These are phyloP conservation scores for Mesoclemmys tuberculata DNA, from an alignment of 2,113 vertebrate genomes.

Conservation along the genomic window DNA sequence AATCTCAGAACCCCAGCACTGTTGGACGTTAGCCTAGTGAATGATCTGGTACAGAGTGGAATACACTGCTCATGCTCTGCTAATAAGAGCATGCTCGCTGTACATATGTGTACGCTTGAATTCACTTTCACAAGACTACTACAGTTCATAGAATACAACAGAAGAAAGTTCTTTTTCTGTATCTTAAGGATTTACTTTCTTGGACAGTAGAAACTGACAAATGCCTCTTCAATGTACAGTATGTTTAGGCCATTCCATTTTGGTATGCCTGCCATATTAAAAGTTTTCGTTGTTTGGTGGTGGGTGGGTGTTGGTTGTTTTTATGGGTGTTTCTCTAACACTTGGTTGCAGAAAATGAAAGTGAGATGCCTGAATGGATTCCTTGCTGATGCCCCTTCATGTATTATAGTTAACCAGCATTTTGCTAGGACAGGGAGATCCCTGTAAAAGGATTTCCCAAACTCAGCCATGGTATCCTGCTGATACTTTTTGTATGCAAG, in stretches of 20 bases:
- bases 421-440: neutral
- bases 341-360: neutral
- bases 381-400: neutral
- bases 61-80: neutral
- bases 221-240: neutral
- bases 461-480: neutral
- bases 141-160: neutral
- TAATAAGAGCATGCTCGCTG: neutral
- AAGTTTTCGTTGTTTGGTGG: neutral
- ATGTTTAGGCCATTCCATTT: neutral
- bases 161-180: neutral
- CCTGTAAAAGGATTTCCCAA: neutral
- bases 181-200: neutral
- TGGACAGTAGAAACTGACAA: neutral
- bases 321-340: neutral
- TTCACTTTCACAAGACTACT: neutral
- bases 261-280: too few species aligned
- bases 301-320: neutral
- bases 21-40: accelerated
- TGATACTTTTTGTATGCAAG: neutral
- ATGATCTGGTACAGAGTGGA: neutral
- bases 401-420: neutral
- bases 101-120: neutral
- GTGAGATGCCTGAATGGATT: neutral
- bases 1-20: neutral